Evolutionary conservation across 92 coral and sea anemone genomes (phyloP), one percentile per base, ranked within the genome.

Genomic region (Parazoanthus swiftii): DNA sequence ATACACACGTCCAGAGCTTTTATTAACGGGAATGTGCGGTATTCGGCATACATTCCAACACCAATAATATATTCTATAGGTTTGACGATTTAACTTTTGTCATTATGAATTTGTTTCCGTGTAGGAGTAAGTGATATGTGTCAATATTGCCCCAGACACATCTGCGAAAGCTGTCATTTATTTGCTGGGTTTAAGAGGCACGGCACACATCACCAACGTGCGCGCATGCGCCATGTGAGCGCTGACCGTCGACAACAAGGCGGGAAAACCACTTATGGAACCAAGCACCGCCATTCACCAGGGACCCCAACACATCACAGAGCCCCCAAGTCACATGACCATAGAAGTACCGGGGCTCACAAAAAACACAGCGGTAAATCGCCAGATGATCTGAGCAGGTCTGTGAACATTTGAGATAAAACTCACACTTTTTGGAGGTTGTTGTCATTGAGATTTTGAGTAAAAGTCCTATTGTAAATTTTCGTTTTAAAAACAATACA

Each of bases 201-300:
- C 13, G 46, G 68, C 23, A 84, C 88, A 16, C 35, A 46, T 48
- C 86, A 85, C 8, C 88, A 29, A 14, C 85, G 68, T 15, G 68
- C 23, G 4, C 85, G 43, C 80, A 43, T 44, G n/a, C 77, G 72
- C 20, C 93, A 80, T 25, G 65, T 74, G 15, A 59, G 87, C 50
- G 91, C 83, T 51, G 89, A 91, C 15, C 83, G 93, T 58, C 86
- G 85, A 35, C 89, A 79, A 13, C 72, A 86, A 25, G 71, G 73
- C 18, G 76, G 42, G 44, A 76, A 50, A 14, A 43, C 80, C 6
- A 36, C 14, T 6, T 10, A 46, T 56, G 76, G 66, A 26, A 46
- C 0, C 8, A 80, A 0, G 26, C 77, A 90, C 37, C 87, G 63
- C 26, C 43, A 66, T 20, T 72, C 72, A 21, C 6, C 85, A 48